phyloP scores from a whole-genome alignment of 2,888 invertebrate genomes.

The Trichogramma dendrolimi region DNA sequence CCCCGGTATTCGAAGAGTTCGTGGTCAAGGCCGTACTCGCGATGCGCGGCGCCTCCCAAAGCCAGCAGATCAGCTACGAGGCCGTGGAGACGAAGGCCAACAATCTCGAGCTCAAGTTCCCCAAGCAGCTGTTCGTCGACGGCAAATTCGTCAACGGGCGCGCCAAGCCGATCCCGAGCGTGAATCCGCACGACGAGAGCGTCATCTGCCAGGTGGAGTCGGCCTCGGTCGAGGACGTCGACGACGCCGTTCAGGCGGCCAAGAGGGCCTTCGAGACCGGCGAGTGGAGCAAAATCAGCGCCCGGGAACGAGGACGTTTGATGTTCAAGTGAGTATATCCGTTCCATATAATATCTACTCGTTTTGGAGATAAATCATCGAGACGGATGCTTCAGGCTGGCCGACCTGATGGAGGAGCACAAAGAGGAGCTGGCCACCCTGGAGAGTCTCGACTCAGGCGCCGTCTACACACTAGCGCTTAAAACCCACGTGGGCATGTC shows the following conservation, averaged over 20 bases:
- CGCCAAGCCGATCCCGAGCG: constrained; percentile 56
- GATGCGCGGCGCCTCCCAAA: constrained; percentile 56
- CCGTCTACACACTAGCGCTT: constrained; percentile 91
- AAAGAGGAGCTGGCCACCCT: constrained; percentile 93
- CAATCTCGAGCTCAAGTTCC: constrained; percentile 79
- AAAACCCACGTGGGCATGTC: constrained; percentile 98
- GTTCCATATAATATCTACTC: not conserved
- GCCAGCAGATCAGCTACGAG: constrained; percentile 64
- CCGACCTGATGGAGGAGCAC: constrained; percentile 91
- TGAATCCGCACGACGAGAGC: constrained; percentile 84
- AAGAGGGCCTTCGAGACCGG: constrained; percentile 82
- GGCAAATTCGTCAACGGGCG: constrained; percentile 83
- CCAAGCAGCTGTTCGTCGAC: constrained; percentile 86
- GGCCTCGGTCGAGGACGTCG: constrained; percentile 76
- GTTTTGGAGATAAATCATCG: constrained; percentile 3
- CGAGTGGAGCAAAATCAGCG: constrained; percentile 91
- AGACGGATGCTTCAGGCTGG: constrained; percentile 59
- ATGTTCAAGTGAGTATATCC: constrained; percentile 65
- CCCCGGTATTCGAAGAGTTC: constrained; percentile 83
- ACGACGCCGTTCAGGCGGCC: constrained; percentile 83
- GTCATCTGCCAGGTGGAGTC: constrained; percentile 71
- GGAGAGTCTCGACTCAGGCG: constrained; percentile 90
- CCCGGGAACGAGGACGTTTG: constrained; percentile 81
- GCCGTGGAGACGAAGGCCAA: constrained; percentile 75
- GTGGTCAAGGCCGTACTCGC: constrained; percentile 64